A percentile compares a stretch with the other conserved stretches of the same genome.
Conservation (phyloP, 2,888 invertebrate genomes). For the Galerucella calmariensis region DNA sequence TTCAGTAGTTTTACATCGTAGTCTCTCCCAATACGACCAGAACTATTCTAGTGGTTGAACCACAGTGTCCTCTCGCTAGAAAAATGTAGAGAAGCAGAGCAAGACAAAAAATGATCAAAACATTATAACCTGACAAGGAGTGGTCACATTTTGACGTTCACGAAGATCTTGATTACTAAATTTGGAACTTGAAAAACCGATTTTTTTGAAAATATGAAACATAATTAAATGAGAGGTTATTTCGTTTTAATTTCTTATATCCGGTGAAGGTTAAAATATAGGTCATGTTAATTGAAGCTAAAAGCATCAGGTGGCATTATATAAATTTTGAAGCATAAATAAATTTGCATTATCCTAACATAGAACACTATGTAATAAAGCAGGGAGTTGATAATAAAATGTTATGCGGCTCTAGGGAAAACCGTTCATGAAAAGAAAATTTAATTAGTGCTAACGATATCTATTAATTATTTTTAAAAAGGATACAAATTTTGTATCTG, state of each 20-base stretch:
- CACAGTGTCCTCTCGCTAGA: too few relatives aligned
- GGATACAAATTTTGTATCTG: neutral
- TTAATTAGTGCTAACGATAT: neutral
- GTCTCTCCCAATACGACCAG: too few relatives aligned
- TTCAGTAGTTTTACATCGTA: too few relatives aligned
- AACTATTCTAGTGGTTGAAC: too few relatives aligned
- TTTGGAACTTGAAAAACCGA: too few relatives aligned
- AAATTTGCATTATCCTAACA: neutral
- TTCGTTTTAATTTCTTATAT: neutral
- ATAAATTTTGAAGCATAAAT: slow-evolving; percentile 1
- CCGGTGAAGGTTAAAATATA: neutral
- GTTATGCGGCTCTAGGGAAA: slow-evolving; percentile 2
- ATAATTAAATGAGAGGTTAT: neutral
- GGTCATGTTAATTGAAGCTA: slow-evolving; percentile 5
- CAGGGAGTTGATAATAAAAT: neutral
- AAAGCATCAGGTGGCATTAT: slow-evolving; percentile 3
- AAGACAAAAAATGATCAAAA: too few relatives aligned
- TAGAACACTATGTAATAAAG: slow-evolving; percentile 1
- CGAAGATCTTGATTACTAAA: too few relatives aligned
- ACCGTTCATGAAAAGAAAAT: neutral
- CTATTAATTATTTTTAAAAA: neutral
- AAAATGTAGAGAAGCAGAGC: too few relatives aligned
- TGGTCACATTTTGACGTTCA: too few relatives aligned
- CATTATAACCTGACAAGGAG: too few relatives aligned
- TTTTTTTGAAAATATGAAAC: neutral